Conservation (phyloP, 1,140 invertebrate genomes). For the Coenobita brevimanus region DNA sequence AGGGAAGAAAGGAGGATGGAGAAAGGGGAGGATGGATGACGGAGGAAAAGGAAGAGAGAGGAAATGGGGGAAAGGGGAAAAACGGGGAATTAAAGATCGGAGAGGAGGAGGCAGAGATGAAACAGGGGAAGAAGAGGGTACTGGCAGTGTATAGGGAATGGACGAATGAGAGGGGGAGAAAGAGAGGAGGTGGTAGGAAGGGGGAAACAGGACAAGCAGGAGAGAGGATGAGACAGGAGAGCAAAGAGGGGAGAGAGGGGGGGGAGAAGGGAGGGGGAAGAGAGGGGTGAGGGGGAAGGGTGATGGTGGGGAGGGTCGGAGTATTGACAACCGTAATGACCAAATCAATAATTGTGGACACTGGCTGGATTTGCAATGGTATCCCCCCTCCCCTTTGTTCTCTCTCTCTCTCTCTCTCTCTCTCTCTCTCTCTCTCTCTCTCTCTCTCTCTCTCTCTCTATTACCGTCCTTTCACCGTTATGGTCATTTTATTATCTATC, state of each 20-base stretch:
- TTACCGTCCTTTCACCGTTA: neutral
- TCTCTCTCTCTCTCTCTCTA: no score
- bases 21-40: neutral
- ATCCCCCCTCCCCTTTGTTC: neutral
- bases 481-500: no score
- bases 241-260: no score
- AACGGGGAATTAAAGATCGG: neutral
- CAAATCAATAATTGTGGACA: slow-evolving; percentile 15
- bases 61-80: neutral
- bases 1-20: neutral
- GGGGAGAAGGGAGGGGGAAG: no score
- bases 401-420: neutral
- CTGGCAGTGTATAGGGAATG: no score
- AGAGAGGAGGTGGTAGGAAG: no score
- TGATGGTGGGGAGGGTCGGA: neutral
- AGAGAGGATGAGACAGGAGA: no score
- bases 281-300: neutral
- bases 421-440: neutral
- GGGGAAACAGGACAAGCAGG: no score
- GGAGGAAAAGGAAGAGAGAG: neutral
- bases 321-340: slow-evolving; percentile 4
- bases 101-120: slow-evolving; percentile 10
- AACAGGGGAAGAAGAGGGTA: no score
- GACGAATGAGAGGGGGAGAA: no score
- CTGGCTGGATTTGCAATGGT: neutral